These are phyloP conservation scores for Craseonycteris thonglongyai DNA, from an alignment of 2,113 vertebrate genomes.

Conservation along the genomic window DNA sequence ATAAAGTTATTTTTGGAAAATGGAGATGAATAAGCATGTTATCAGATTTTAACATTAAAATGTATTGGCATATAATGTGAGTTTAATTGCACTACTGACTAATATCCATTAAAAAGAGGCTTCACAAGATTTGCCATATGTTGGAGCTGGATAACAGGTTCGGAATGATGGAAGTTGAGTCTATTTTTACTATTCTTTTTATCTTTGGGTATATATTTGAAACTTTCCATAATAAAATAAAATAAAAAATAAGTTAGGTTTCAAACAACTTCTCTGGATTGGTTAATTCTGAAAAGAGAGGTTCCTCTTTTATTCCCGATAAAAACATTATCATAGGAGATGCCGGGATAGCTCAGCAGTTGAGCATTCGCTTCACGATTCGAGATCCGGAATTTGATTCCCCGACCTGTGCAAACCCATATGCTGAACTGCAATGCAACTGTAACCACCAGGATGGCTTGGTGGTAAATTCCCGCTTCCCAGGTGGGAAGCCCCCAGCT, in stretches of 20 bases:
- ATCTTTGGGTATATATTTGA: neutral
- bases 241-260: neutral
- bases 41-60: neutral
- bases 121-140: neutral
- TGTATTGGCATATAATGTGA: neutral
- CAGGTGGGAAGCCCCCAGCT: too few relatives aligned
- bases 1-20: conserved; percentile 7
- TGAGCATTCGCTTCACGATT: too few relatives aligned
- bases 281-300: neutral
- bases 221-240: neutral
- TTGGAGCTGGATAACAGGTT: neutral
- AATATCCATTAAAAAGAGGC: neutral
- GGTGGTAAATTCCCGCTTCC: too few relatives aligned
- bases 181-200: conserved; percentile 9
- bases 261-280: neutral
- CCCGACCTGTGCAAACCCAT: too few relatives aligned
- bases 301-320: neutral
- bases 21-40: neutral
- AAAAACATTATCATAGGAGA: neutral
- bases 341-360: too few relatives aligned
- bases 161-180: neutral
- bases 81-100: neutral
- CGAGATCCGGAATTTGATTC: too few relatives aligned
- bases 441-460: too few relatives aligned
- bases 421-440: too few relatives aligned